Evolutionary conservation across 2,113 vertebrate genomes (phyloP).

Genomic region (Synodontis membranacea): DNA sequence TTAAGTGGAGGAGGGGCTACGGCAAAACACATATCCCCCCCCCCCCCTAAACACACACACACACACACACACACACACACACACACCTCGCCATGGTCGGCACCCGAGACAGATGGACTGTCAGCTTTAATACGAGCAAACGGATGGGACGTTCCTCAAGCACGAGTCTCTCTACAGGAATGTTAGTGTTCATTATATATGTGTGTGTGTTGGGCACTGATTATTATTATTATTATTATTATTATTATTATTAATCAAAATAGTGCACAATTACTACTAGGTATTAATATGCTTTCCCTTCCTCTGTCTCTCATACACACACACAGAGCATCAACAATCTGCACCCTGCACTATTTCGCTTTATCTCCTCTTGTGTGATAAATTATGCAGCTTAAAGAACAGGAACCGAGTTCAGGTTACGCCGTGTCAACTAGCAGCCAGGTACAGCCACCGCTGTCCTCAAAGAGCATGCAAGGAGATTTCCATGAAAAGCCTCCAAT

Average conservation of each 20-base stretch:
- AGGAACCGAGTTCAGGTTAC: slow-evolving; percentile 9
- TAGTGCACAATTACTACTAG: not conserved
- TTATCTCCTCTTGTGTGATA: not conserved
- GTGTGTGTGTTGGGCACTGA: not conserved
- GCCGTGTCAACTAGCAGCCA: slow-evolving; percentile 16
- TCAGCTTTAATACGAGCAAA: slow-evolving; percentile 78
- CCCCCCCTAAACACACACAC: too few species aligned
- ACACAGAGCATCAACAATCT: not conserved
- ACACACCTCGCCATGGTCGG: slow-evolving; percentile 59
- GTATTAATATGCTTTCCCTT: not conserved
- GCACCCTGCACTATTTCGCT: not conserved
- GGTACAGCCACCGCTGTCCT: slow-evolving; percentile 19
- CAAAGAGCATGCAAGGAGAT: slow-evolving; percentile 33
- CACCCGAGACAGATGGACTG: slow-evolving; percentile 78
- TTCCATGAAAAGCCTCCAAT: slow-evolving; percentile 33
- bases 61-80: not conserved
- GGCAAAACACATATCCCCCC: not conserved
- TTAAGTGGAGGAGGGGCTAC: slow-evolving; percentile 39
- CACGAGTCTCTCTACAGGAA: slow-evolving; percentile 55
- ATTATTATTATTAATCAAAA: not conserved
- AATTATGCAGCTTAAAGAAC: not conserved
- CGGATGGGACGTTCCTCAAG: slow-evolving; percentile 67
- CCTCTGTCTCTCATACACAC: not conserved
- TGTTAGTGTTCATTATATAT: not conserved
- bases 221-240: slow-evolving; percentile 13